These are phyloP conservation scores for Xanthia icteritia DNA, from an alignment of 2,888 invertebrate species.

Conservation along the genomic window DNA sequence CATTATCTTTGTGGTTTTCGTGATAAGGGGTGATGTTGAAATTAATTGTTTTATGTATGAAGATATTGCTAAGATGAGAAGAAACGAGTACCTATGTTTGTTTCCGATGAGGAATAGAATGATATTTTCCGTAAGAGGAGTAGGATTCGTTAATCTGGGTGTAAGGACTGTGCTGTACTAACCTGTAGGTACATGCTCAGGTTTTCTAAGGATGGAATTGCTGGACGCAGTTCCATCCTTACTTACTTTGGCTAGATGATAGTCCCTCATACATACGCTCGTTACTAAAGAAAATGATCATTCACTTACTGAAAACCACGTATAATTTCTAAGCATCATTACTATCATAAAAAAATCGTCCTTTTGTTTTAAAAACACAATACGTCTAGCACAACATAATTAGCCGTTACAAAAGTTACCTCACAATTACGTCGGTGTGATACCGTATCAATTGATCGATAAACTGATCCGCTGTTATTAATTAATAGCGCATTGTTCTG, in stretches of 20 bases:
- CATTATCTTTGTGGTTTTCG: conserved; percentile 9
- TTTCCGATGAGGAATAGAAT: not conserved
- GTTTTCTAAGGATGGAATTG: not conserved
- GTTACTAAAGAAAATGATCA: not conserved
- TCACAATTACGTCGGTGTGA: conserved; percentile 50
- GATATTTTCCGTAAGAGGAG: not conserved
- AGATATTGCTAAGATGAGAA: not conserved
- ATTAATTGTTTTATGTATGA: not conserved
- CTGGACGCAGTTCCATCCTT: too few species aligned
- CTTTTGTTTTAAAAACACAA: not conserved
- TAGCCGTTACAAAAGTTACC: conserved; percentile 36
- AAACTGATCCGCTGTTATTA: conserved; percentile 57
- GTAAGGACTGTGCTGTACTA: not conserved
- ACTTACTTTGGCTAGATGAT: too few species aligned
- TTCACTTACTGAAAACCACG: not conserved
- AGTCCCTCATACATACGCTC: too few species aligned
- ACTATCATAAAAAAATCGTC: not conserved
- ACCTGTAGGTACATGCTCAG: too few species aligned
- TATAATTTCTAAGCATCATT: too few species aligned
- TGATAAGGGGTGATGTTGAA: not conserved
- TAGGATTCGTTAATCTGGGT: not conserved
- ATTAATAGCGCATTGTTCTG: conserved; percentile 67
- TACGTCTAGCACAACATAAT: conserved; percentile 21
- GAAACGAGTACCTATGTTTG: not conserved
- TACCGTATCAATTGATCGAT: conserved; percentile 55